Percentiles rank a stretch among this genome's conserved stretches.
These are phyloP conservation scores for Ahaetulla prasina DNA, from an alignment of 2,113 vertebrate species.

Conservation along the genomic window DNA sequence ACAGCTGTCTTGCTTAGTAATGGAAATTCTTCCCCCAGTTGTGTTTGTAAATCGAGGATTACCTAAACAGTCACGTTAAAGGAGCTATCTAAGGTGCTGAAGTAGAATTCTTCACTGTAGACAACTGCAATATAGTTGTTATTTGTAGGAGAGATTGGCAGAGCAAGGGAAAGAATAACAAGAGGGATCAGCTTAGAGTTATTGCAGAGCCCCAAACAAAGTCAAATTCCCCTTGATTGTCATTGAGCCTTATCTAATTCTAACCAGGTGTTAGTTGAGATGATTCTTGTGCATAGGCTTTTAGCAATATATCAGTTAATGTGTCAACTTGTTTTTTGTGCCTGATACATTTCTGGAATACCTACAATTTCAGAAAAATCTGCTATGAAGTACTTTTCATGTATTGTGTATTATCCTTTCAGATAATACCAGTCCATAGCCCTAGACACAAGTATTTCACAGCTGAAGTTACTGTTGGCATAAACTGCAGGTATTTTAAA, in stretches of 20 bases:
- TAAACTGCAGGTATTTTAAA: not conserved
- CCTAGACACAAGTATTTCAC: not conserved
- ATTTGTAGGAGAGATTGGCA: not conserved
- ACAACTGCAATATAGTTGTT: not conserved
- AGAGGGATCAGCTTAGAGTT: not conserved
- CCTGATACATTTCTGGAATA: not conserved
- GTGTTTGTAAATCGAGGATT: not conserved
- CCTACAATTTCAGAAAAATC: not conserved
- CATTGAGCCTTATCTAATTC: not conserved
- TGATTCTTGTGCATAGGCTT: not conserved
- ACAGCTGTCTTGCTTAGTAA: not conserved
- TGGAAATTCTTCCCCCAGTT: not conserved
- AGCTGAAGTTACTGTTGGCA: not conserved
- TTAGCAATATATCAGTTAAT: not conserved
- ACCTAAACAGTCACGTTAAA: not conserved
- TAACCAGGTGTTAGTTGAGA: not conserved
- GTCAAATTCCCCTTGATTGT: not conserved
- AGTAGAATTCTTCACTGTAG: not conserved
- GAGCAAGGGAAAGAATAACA: not conserved
- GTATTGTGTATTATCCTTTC: not conserved
- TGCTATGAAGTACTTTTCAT: not conserved
- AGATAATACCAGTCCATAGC: not conserved
- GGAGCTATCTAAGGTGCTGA: conserved; percentile 1
- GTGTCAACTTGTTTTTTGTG: not conserved
- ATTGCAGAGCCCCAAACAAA: not conserved